These are phyloP conservation scores for Odocoileus hemionus DNA, from an alignment of 2,113 vertebrate genomes.

Conservation along the genomic window DNA sequence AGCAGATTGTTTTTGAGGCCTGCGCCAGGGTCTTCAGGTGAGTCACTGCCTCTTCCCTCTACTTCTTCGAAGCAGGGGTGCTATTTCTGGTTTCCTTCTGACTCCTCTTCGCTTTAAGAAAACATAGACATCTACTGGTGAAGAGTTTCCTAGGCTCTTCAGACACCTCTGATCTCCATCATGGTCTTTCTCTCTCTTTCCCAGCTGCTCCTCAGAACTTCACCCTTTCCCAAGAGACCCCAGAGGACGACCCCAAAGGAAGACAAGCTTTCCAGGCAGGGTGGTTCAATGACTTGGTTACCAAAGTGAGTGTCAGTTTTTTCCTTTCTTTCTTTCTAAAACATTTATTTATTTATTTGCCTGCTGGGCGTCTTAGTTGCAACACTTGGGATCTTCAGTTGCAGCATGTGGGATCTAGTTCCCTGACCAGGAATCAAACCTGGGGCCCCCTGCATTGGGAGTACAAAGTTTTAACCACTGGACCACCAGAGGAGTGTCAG, in stretches of 20 bases:
- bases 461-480: neutral
- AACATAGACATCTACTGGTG: neutral
- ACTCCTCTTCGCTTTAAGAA: neutral
- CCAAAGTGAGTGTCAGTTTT: conserved; percentile 65
- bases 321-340: neutral
- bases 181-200: conserved; percentile 38
- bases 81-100: conserved; percentile 8
- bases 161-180: neutral
- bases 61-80: neutral
- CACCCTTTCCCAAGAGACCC: conserved; percentile 28
- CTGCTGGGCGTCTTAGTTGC: neutral
- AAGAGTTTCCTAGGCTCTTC: neutral
- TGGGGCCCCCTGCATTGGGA: neutral
- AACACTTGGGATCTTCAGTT: neutral
- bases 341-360: neutral
- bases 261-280: conserved; percentile 37
- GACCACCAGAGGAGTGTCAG: neutral
- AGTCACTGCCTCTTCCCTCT: neutral
- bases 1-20: neutral
- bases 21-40: neutral
- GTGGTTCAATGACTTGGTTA: conserved; percentile 62
- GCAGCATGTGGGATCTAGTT: neutral
- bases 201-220: conserved; percentile 47
- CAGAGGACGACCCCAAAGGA: conserved; percentile 54
- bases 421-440: neutral